Evolutionary conservation across 2,797 vertebrate species (phyloP).

Genomic region (Characodon lateralis): DNA sequence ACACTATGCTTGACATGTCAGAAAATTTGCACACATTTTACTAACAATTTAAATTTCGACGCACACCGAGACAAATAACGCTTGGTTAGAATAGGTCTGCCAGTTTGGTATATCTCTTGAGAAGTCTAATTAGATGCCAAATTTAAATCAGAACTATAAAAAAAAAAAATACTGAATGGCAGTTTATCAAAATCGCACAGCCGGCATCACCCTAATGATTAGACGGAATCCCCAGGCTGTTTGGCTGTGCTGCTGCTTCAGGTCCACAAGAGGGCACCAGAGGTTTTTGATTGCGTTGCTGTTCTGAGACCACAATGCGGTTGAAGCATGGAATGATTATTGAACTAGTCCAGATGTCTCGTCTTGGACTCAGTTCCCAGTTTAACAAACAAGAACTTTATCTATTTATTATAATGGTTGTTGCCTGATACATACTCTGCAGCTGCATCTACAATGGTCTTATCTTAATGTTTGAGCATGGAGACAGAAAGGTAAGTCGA

Average conservation of each 20-base stretch:
- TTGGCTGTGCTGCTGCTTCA: constrained; percentile 32
- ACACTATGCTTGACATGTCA: background rate
- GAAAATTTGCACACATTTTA: background rate
- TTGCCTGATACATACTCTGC: background rate
- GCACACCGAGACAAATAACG: too few species aligned
- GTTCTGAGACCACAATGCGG: background rate
- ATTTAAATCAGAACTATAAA: background rate
- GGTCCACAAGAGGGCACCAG: constrained; percentile 68
- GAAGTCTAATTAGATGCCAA: background rate
- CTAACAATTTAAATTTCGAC: background rate
- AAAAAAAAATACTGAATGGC: background rate
- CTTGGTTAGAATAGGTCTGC: background rate
- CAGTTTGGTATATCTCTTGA: background rate
- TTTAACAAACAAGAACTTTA: background rate
- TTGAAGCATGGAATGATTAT: background rate
- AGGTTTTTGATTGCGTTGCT: constrained; percentile 16
- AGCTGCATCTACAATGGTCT: constrained; percentile 4
- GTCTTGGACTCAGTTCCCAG: constrained; percentile 3
- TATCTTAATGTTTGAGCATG: constrained; percentile 15
- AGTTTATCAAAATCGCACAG: background rate
- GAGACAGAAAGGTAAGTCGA: constrained; percentile 45
- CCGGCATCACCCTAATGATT: background rate
- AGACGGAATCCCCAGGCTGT: background rate
- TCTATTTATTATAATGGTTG: background rate
- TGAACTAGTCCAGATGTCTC: background rate